Base-by-base conservation (phyloP, 2,113 vertebrate species). In the Acanthisitta chloris region DNA sequence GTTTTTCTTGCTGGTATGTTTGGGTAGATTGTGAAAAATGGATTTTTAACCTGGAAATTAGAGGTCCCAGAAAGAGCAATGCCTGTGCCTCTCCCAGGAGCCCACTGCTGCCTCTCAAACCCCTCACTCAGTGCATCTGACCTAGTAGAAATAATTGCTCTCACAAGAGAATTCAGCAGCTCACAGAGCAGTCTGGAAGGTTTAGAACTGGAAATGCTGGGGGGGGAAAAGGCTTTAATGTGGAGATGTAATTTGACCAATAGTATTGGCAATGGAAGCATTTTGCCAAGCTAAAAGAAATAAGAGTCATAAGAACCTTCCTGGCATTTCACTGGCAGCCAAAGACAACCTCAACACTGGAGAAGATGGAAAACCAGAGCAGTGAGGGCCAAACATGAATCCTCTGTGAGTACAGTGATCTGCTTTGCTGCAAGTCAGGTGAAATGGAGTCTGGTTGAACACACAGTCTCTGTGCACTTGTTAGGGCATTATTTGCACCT, bases 201-300 rank as follows among this genome's bases (percentile, higher is more conserved):
- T 52, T 61, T 62, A 81, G 46, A 38, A 5, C 17, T 48, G 64
- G 65, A 64, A 7, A n/a, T 34, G 55, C 20, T 57, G 55, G 55
- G 19, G 20, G 12, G 14, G 9, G 15, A 62, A 6, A 64, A 83
- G 38, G 36, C 45, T 84, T 97, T 94, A 94, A 66, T 79, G 86
- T 52, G 89, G 81, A 93, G 87, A 85, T 88, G 52, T 80, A 92
- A 96, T 95, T 92, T 92, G 69, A 70, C 74, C 73, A 26, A 81
- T 86, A 38, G 48, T 90, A 96, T 85, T 77, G 90, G 82, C 76
- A 89, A 36, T 4, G 40, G 96, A 92, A 88, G 83, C 25, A 14
- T 92, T 92, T 96, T 93, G 87, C 91, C 90, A 87, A 92, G 92
- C 46, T 88, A 81, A 93, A 97, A 96, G 78, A 78, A 42, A 42